Evolutionary conservation across 2,797 vertebrate species (phyloP), one percentile per base, ranked within the genome.

Genomic region (Hylomyscus alleni): DNA sequence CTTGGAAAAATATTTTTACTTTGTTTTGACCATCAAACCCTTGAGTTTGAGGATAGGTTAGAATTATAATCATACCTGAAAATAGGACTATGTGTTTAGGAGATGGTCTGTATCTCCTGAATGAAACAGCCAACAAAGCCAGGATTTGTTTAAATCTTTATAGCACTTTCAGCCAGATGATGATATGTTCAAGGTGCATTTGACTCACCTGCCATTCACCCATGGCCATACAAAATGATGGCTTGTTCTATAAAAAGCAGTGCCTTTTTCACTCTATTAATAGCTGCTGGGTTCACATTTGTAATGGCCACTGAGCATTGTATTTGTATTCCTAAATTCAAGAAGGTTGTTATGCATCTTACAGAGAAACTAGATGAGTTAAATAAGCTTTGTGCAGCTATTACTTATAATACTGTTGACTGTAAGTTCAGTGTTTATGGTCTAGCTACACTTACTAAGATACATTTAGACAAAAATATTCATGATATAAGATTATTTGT

Each of bases 341-440:
- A 89, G 29, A 83, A 69, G 29, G 22, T 31, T 73, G 83, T 12
- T 5, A 3, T 83, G 60, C 72, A 34, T 50, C 26, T 76, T 72
- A 12, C 44, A 0, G 24, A 85, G 52, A 81, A 31, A 86, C 60
- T 72, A 75, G 14, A 52, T 65, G 1, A 37, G 10, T 67, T 44
- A 86, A 73, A 87, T 52, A 54, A 31, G 12, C 22, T 77, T 65
- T 12, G 15, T 47, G 62, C 13, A 69, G 65, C 37, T n/a, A 54
- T 81, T 13, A 67, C 3, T 37, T 40, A 80, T 40, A 82, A 50
- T 78, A 26, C 12, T 82, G 0, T 77, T 92, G 56, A 26, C 1
- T n/a, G n/a, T 40, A 31, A 94, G n/a, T 73, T 96, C 58, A 92
- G 20, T 22, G 15, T 85, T 73, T 91, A 58, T 93, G 37, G 83